phyloP scores from a whole-genome alignment of 2,888 invertebrate species.

The Abrostola tripartita region DNA sequence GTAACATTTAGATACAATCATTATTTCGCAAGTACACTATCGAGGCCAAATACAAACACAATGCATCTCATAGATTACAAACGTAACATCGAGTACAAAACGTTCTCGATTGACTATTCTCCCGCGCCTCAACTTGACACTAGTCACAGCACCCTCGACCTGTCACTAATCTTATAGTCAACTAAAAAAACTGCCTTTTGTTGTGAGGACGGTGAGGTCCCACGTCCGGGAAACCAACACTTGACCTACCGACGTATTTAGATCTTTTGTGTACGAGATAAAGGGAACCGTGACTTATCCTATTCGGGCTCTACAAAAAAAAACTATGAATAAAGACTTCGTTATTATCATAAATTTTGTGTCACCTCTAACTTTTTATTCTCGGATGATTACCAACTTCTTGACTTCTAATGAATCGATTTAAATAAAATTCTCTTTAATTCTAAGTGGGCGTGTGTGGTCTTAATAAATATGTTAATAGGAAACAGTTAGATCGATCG shows the following conservation, averaged over 20 bases:
- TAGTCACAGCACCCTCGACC: conserved; percentile 69
- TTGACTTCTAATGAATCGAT: conserved; percentile 54
- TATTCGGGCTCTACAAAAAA: conserved; percentile 68
- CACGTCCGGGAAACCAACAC: conserved; percentile 85
- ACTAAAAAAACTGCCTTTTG: conserved; percentile 77
- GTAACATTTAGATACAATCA: conserved; percentile 19
- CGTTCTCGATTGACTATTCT: conserved; percentile 34
- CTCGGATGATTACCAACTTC: conserved; percentile 56
- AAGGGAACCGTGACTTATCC: conserved; percentile 83
- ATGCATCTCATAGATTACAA: conserved; percentile 17
- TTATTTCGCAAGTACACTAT: conserved; percentile 26
- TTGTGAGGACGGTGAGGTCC: conserved; percentile 69
- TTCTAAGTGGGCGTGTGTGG: conserved; percentile 57
- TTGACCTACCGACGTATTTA: conserved; percentile 85
- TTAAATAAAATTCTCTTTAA: conserved; percentile 57
- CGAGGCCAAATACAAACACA: conserved; percentile 24
- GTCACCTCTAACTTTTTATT: conserved; percentile 59
- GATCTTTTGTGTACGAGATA: conserved; percentile 82
- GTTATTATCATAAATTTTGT: conserved; percentile 75
- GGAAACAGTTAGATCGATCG: conserved; percentile 21
- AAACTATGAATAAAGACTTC: conserved; percentile 73
- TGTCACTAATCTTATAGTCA: conserved; percentile 73
- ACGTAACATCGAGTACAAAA: conserved; percentile 17
- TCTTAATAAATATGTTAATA: conserved; percentile 42
- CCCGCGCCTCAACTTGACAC: conserved; percentile 42